Conservation (phyloP, 37 sponge, comb jelly and placozoan species). For the Chondrosia reniformis region DNA sequence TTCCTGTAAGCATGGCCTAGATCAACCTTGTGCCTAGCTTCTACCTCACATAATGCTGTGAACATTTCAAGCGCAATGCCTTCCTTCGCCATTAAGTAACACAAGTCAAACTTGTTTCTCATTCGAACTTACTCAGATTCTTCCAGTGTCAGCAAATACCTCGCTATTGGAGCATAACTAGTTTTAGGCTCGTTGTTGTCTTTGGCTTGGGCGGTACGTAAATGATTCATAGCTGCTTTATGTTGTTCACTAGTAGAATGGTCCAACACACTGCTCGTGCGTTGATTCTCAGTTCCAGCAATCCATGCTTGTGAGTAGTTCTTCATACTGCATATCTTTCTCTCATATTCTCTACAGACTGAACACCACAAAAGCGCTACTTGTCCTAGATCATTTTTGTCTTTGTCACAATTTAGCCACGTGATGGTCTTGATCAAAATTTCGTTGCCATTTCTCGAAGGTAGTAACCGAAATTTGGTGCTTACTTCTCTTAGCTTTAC, state of each 20-base stretch:
- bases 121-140: conserved; percentile 10
- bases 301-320: conserved; percentile 42
- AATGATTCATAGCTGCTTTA: conserved; percentile 21
- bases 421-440: conserved; percentile 22
- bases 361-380: conserved; percentile 34
- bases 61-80: conserved; percentile 27
- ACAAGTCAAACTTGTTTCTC: conserved; percentile 43
- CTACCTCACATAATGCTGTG: background rate
- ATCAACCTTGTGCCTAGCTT: background rate
- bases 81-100: conserved; percentile 47
- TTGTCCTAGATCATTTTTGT: conserved; percentile 10
- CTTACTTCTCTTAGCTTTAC: conserved; percentile 21
- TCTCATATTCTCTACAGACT: conserved; percentile 28
- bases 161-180: conserved; percentile 41
- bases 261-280: conserved; percentile 49
- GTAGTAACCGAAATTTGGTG: conserved; percentile 37
- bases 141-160: conserved; percentile 17
- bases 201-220: conserved; percentile 17
- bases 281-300: conserved; percentile 27
- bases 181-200: conserved; percentile 21
- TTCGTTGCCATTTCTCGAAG: conserved; percentile 41
- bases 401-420: conserved; percentile 39
- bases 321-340: conserved; percentile 28
- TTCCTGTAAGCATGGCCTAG: conserved; percentile 17
- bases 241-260: conserved; percentile 37